These are phyloP conservation scores for Diadegma fenestrale DNA, from an alignment of 2,888 invertebrate genomes.

Conservation along the genomic window DNA sequence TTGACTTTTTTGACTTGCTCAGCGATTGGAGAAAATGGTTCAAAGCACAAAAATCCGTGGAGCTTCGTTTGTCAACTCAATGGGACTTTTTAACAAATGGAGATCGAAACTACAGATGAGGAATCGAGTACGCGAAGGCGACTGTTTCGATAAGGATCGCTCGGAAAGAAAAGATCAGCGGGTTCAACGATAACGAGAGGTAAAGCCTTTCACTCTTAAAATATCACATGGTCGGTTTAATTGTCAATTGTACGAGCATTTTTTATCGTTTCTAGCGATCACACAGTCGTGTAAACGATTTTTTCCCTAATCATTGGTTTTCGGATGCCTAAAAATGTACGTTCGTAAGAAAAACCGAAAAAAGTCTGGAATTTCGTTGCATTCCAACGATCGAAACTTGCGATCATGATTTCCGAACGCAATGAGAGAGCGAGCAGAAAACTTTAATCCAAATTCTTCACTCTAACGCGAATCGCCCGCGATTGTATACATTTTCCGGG, in stretches of 20 bases:
- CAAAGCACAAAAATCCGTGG: neutral
- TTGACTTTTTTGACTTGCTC: neutral
- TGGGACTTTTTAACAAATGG: neutral
- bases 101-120: conserved; percentile 25
- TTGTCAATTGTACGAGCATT: neutral
- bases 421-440: neutral
- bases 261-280: neutral
- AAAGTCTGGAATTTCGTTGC: neutral
- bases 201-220: conserved; percentile 16
- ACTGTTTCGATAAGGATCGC: conserved; percentile 1
- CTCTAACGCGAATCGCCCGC: neutral
- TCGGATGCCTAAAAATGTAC: neutral
- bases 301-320: neutral
- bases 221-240: neutral
- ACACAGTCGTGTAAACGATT: neutral
- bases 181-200: conserved; percentile 34
- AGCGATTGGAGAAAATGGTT: neutral
- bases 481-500: neutral
- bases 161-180: conserved; percentile 8
- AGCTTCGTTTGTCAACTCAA: neutral
- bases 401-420: too few relatives aligned
- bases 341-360: neutral
- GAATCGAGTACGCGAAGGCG: neutral
- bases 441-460: neutral
- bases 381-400: neutral